Base-by-base conservation (phyloP, 2,113 vertebrate genomes). In the Burhinus oedicnemus region DNA sequence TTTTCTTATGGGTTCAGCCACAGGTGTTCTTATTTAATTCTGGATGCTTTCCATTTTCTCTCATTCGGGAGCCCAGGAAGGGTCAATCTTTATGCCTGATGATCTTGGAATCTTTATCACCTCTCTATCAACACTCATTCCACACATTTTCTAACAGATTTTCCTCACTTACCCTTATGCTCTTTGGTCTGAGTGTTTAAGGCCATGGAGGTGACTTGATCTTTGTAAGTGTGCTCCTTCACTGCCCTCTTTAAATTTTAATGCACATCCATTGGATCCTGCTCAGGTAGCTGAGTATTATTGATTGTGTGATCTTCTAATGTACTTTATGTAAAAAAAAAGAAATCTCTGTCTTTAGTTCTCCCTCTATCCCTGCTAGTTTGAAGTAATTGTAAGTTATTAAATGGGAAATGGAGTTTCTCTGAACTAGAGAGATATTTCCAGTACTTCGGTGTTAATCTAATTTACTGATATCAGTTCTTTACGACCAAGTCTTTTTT, bases 201-300 rank as follows among this genome's bases (percentile, higher is more conserved):
- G 75, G 86, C 36, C 38, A 71, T 19, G 16, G 58, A 45, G 68
- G 52, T 78, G 78, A 47, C 44, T 88, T 90, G 54, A 79, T 94
- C 74, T 95, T 91, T 87, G 26, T 76, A 83, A 89, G 38, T 15
- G 30, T 45, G n/a, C 66, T 92, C 52, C 80, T 94, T 86, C 87
- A 94, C 58, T 89, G 58, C 57, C 47, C 32, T 57, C 76, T 93
- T 97, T 93, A 92, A 95, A 90, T 91, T 97, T 76, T 95, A 87
- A 90, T 81, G 40, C 38, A 51, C 8, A 57, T 84, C 49, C 60
- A 49, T 62, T 72, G 62, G 45, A 93, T 91, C 25, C 40, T 79
- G 68, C 82, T 93, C 58, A 95, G 78, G 49, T 15, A 69, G 69
- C 70, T 64, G 49, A 55, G 36, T 80, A 45, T 94, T 80, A 88